These are phyloP conservation scores for Papio anubis DNA, from an alignment of 2,113 vertebrate genomes.

Conservation along the genomic window DNA sequence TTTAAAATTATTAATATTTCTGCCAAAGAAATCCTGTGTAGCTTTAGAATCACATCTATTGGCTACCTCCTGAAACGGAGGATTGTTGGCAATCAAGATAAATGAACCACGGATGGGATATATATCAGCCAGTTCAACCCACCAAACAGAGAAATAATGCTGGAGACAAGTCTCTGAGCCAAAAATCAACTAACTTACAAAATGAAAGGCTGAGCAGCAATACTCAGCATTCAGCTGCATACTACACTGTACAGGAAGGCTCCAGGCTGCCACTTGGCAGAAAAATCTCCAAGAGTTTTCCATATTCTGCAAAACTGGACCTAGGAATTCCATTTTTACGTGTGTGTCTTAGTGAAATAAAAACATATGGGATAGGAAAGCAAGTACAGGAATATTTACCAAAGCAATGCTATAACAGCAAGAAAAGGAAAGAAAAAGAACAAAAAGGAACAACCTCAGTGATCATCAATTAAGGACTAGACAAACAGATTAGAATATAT, in stretches of 20 bases:
- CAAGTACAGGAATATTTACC: too few species aligned
- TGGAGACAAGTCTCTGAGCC: background rate
- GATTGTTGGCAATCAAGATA: background rate
- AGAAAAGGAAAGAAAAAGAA: background rate
- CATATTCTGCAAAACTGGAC: background rate
- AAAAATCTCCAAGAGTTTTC: background rate
- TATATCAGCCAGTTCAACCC: background rate
- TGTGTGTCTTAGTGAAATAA: background rate
- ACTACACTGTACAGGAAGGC: accelerated
- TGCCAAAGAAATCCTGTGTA: background rate
- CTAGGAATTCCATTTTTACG: background rate
- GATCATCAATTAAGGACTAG: background rate
- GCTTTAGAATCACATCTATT: background rate
- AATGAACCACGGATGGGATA: background rate
- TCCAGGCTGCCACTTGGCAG: background rate
- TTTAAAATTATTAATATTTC: background rate
- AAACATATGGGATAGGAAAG: accelerated
- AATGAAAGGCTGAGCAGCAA: background rate
- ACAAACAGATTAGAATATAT: background rate
- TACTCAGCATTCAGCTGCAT: accelerated
- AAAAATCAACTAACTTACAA: background rate
- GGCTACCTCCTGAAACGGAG: background rate
- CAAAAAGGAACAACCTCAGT: too few species aligned
- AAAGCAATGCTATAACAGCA: background rate
- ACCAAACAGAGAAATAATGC: background rate